phyloP scores from a whole-genome alignment of 2,888 invertebrate species.

The Lysandra coridon region DNA sequence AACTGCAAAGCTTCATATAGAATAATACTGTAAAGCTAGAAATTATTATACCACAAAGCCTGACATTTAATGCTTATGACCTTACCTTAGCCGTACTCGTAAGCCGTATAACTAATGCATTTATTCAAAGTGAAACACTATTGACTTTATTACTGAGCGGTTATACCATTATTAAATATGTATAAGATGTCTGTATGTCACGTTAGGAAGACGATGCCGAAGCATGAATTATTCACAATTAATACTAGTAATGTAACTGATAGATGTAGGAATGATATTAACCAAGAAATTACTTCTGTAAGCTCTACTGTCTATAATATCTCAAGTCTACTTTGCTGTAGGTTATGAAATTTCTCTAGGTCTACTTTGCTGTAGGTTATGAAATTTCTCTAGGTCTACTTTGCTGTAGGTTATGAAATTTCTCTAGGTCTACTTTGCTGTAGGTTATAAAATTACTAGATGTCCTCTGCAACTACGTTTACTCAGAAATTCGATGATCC shows the following conservation, averaged over 20 bases:
- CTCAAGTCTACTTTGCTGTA: no score
- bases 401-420: no score
- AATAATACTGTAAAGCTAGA: not conserved
- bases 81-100: constrained; percentile 11
- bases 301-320: no score
- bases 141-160: constrained; percentile 55
- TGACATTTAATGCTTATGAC: constrained; percentile 21
- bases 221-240: constrained; percentile 55
- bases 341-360: no score
- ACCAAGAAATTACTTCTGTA: no score
- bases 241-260: constrained; percentile 4
- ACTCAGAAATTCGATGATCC: no score
- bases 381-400: no score
- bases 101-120: constrained; percentile 24
- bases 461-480: no score
- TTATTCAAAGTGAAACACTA: constrained; percentile 36
- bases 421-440: no score
- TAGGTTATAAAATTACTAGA: no score
- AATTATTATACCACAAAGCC: constrained; percentile 27
- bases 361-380: no score
- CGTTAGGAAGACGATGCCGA: constrained; percentile 49
- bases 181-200: constrained; percentile 51
- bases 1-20: not conserved
- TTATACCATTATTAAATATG: constrained; percentile 60
- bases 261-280: not conserved